Conservation (phyloP, 2,888 invertebrate genomes). For the Phlogophora meticulosa region DNA sequence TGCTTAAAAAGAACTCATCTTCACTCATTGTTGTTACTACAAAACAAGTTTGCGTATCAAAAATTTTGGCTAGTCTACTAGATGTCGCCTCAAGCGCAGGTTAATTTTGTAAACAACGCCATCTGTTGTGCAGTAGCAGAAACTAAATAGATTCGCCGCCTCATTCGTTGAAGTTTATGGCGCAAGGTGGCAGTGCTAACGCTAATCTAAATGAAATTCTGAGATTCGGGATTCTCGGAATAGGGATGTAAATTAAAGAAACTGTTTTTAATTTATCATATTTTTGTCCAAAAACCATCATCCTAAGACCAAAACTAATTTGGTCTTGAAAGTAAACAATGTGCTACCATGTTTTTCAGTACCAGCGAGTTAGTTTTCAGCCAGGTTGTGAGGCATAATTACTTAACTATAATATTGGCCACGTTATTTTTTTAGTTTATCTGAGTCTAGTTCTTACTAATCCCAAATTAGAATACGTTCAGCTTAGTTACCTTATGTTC, state of each 20-base stretch:
- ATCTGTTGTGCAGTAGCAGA: conserved; percentile 70
- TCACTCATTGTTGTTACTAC: too few species aligned
- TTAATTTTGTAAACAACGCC: conserved; percentile 36
- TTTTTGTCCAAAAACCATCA: neutral
- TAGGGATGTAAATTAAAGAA: neutral
- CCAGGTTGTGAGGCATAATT: neutral
- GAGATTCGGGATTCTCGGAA: neutral
- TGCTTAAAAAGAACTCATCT: neutral
- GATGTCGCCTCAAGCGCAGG: neutral
- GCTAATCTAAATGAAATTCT: conserved; percentile 3
- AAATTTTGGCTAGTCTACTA: too few species aligned
- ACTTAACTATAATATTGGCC: too few species aligned
- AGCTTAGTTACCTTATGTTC: conserved; percentile 8
- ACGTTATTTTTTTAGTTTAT: neutral
- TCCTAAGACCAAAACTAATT: too few species aligned
- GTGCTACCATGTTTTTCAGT: neutral
- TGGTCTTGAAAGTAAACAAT: neutral
- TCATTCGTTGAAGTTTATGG: neutral
- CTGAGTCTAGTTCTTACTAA: neutral
- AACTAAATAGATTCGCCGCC: conserved; percentile 23
- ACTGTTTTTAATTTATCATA: neutral
- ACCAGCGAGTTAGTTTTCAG: neutral
- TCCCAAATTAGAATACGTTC: neutral
- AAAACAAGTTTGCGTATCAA: too few species aligned
- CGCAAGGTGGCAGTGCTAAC: conserved; percentile 49